Evolutionary conservation across 2,888 invertebrate species (phyloP).

Genomic region (Dolichomitus sp.): DNA sequence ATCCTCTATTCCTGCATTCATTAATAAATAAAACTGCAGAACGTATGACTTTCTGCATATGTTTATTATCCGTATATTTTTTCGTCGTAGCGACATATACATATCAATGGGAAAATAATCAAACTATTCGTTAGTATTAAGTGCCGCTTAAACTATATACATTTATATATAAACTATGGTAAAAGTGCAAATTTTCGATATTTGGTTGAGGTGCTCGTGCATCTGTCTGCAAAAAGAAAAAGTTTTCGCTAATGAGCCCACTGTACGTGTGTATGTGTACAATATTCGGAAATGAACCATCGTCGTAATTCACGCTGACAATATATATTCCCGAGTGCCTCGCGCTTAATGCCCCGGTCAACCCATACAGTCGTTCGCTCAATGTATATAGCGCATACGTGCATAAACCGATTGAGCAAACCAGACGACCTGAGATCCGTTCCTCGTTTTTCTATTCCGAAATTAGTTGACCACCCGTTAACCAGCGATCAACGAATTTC

Average conservation of each 20-base stretch:
- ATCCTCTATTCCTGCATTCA: too few relatives aligned
- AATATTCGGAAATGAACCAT: not conserved
- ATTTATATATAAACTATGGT: too few relatives aligned
- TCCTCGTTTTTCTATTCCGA: not conserved
- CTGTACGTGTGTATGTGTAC: not conserved
- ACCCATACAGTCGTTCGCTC: not conserved
- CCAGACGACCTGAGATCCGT: not conserved
- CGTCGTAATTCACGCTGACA: conserved; percentile 9
- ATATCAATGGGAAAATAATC: too few relatives aligned
- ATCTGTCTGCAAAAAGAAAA: not conserved
- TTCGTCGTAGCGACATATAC: too few relatives aligned
- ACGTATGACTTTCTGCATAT: too few relatives aligned
- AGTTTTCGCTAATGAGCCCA: not conserved
- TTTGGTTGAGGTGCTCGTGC: too few relatives aligned
- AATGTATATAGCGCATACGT: not conserved
- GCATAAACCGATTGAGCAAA: not conserved
- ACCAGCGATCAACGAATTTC: too few relatives aligned
- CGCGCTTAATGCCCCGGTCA: not conserved
- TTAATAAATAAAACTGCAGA: too few relatives aligned
- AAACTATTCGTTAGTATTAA: too few relatives aligned
- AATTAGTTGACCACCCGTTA: not conserved
- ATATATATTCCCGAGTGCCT: not conserved
- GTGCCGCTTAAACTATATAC: too few relatives aligned
- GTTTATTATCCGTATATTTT: not conserved
- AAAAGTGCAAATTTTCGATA: too few relatives aligned